Conservation (phyloP, 2,888 invertebrate species). For the Caenorhabditis drosophilae region DNA sequence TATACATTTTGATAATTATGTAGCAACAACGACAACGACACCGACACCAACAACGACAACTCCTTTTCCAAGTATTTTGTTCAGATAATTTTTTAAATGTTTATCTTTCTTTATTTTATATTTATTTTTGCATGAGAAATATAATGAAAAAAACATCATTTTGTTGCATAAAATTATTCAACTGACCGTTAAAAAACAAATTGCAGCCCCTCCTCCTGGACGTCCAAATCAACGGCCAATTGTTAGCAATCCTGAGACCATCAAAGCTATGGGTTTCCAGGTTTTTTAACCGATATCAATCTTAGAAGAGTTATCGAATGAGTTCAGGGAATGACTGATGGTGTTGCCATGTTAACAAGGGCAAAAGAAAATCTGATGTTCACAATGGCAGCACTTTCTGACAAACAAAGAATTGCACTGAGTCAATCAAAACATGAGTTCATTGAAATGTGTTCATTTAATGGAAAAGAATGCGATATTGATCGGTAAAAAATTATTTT, state of each 20-base stretch:
- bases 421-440: conserved; percentile 54
- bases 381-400: conserved; percentile 56
- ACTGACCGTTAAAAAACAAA: neutral
- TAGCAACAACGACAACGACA: conserved; percentile 13
- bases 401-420: conserved; percentile 44
- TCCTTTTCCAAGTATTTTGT: conserved; percentile 21
- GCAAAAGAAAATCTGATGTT: conserved; percentile 62
- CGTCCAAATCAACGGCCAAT: conserved; percentile 43
- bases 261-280: conserved; percentile 58
- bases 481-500: too few relatives aligned
- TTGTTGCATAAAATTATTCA: neutral
- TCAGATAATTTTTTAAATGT: neutral
- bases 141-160: too few relatives aligned
- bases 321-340: conserved; percentile 58
- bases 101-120: neutral
- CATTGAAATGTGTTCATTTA: conserved; percentile 61
- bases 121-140: too few relatives aligned
- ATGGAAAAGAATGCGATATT: conserved; percentile 58
- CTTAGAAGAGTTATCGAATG: neutral
- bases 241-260: conserved; percentile 55
- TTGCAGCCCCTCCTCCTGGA: conserved; percentile 32
- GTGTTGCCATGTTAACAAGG: conserved; percentile 55
- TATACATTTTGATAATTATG: neutral
- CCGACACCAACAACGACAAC: conserved; percentile 20
- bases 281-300: conserved; percentile 10